Base-by-base conservation (phyloP, 2,113 vertebrate genomes). In the Mirounga angustirostris region DNA sequence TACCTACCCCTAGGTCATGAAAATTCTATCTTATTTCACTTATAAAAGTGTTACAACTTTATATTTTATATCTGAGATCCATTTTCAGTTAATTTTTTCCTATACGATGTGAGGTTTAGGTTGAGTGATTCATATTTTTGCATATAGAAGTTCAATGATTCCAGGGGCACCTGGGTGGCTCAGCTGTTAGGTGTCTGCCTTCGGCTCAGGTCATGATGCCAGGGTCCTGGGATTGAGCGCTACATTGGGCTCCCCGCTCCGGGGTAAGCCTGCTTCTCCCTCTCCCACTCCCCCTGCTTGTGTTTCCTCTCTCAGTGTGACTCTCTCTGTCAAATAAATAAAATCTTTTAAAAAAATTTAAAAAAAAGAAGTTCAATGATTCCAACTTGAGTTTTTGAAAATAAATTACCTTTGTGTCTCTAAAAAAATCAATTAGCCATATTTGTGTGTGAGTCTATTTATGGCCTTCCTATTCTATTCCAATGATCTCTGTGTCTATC, bases 61-160 rank as follows among this genome's bases (percentile, higher is more conserved):
- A 69, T 4, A 82, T 82, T 92, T 98, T 96, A 4, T 76, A 87
- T 65, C 11, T 79, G 43, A 28, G 26, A 71, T 78, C 7, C 24
- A 87, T 67, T 93, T 95, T 61, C 36, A 93, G 28, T 61, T 84
- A 54, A 24, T 79, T 36, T 78, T 96, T 95, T 94, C 28, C 24
- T 84, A 33, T 90, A 92, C 54, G 10, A 18, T 73, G 4, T 50
- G 40, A 89, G 4, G 28, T 30, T 82, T 43, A 91, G 28, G 21
- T 88, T 61, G 78, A 91, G 40, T 52, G 26, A 19, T 43, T 91
- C 15, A n/a, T 56, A n/a, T 74, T 65, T 95, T 92, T 91, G 19
- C 19, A 71, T 81, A 24, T 52, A 76, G 15, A 74, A 78, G 36
- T 83, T 40, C 40, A 79, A 8, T 74, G 40, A n/a, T 74, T 93